Conservation (phyloP, 2,888 invertebrate species). For the Brassicogethes aeneus region DNA sequence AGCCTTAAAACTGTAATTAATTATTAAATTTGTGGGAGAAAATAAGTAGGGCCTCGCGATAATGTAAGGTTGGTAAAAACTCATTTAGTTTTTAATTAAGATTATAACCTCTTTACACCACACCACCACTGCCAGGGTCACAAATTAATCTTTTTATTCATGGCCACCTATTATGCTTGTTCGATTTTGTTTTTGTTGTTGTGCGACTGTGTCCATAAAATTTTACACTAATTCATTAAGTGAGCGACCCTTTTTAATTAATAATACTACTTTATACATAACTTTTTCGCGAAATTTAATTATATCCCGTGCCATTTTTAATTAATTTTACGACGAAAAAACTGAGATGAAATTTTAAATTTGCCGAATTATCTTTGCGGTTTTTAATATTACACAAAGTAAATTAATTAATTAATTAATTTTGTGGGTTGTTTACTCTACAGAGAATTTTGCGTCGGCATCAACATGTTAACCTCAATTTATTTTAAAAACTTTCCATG, state of each 20-base stretch:
- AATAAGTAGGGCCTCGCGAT: slow-evolving; percentile 26
- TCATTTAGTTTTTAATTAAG: slow-evolving; percentile 33
- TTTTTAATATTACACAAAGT: too few species aligned
- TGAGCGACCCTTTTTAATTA: background rate
- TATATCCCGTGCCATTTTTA: background rate
- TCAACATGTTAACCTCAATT: too few species aligned
- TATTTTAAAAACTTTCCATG: too few species aligned
- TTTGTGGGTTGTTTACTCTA: too few species aligned
- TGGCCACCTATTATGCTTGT: slow-evolving; percentile 17
- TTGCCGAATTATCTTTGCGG: too few species aligned
- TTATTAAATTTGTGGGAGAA: slow-evolving; percentile 5
- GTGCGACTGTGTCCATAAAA: slow-evolving; percentile 1
- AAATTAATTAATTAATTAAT: too few species aligned
- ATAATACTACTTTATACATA: background rate
- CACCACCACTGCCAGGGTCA: too few species aligned
- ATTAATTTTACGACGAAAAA: too few species aligned
- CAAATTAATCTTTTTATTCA: slow-evolving; percentile 25
- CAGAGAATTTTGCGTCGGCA: too few species aligned
- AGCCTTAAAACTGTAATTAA: background rate
- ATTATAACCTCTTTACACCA: slow-evolving; percentile 27
- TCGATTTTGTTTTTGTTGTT: slow-evolving; percentile 10
- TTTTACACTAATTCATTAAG: background rate
- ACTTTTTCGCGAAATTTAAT: background rate
- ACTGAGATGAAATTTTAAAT: too few species aligned
- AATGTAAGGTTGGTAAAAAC: slow-evolving; percentile 28